Evolutionary conservation across 2,113 vertebrate genomes (phyloP).

Genomic region (Anguilla japonica): DNA sequence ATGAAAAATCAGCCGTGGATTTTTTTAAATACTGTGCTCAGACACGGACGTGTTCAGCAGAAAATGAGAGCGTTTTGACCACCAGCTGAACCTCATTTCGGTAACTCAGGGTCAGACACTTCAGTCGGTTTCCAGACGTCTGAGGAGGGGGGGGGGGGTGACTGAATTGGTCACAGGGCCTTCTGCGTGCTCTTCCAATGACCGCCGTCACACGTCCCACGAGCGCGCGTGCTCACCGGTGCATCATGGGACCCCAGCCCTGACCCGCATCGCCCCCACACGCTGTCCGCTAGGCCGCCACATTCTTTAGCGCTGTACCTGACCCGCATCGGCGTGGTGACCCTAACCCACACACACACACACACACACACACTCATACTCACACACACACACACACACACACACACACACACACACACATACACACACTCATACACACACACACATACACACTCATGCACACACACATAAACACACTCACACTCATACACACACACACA

Average conservation of each 20-base stretch:
- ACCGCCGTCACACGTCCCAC: not conserved
- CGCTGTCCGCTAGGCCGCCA: conserved; percentile 45
- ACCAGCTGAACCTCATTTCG: not conserved
- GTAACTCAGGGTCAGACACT: not conserved
- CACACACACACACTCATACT: not conserved
- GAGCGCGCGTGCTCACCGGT: not conserved
- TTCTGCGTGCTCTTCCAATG: not conserved
- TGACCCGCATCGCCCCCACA: conserved; percentile 41
- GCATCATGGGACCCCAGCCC: conserved; percentile 19
- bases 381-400: not conserved
- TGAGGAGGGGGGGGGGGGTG: not conserved
- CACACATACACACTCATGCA: too few species aligned
- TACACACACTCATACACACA: too few species aligned
- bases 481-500: too few species aligned
- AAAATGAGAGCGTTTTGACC: not conserved
- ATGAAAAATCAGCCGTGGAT: not conserved
- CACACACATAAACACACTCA: too few species aligned
- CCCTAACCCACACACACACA: too few species aligned
- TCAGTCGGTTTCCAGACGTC: not conserved
- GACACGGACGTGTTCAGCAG: not conserved
- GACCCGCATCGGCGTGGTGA: conserved; percentile 44
- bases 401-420: conserved; percentile 9
- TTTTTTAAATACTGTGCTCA: not conserved
- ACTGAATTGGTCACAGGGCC: not conserved
- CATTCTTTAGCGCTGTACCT: conserved; percentile 47